Conservation (phyloP, 2,888 invertebrate species). For the Pegoplata infirma region DNA sequence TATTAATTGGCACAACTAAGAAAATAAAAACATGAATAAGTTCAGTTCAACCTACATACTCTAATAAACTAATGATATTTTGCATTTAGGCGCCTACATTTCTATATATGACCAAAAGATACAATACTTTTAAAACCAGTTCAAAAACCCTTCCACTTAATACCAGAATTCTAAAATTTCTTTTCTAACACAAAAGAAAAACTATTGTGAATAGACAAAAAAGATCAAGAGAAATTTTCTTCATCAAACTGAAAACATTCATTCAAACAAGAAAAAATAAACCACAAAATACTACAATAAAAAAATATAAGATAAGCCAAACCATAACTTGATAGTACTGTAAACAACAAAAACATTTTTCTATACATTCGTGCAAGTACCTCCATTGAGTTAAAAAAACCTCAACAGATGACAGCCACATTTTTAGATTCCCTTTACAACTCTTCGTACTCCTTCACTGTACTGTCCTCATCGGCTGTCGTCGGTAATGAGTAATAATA, state of each 20-base stretch:
- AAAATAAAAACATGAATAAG: background rate
- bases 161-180: background rate
- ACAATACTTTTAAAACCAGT: background rate
- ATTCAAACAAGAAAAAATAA: background rate
- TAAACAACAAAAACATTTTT: background rate
- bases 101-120: background rate
- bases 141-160: background rate
- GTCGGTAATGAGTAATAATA: slow-evolving; percentile 28
- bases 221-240: background rate
- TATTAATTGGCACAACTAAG: background rate
- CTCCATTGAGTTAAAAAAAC: slow-evolving; percentile 1
- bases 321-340: background rate
- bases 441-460: background rate
- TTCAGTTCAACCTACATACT: background rate
- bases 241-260: background rate
- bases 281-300: slow-evolving; percentile 1
- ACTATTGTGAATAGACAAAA: background rate
- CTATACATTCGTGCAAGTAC: background rate
- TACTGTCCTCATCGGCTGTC: background rate
- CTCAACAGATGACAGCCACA: slow-evolving; percentile 55
- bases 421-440: slow-evolving; percentile 36
- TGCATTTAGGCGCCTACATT: background rate
- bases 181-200: background rate
- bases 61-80: background rate
- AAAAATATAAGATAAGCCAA: slow-evolving; percentile 1